phyloP scores from a whole-genome alignment of 2,113 vertebrate genomes.

The Tonatia bakeri region DNA sequence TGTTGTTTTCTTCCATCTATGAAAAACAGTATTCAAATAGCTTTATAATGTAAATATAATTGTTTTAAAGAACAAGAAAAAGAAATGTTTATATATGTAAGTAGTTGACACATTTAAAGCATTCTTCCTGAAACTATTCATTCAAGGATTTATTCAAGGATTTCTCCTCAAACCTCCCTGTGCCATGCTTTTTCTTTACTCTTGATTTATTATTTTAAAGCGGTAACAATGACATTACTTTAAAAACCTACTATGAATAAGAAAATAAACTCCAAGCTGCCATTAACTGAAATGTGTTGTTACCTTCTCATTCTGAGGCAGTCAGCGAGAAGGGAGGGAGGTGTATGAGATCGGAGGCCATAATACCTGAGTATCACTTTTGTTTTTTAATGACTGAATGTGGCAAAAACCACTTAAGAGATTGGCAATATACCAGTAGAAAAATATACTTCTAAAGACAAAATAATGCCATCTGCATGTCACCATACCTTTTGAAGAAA shows the following conservation, averaged over 20 bases:
- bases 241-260: not conserved
- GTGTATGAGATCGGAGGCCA: not conserved
- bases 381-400: not conserved
- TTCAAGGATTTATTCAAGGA: not conserved
- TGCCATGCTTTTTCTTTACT: not conserved
- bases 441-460: not conserved
- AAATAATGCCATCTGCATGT: not conserved
- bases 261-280: not conserved
- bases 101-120: not conserved
- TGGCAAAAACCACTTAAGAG: not conserved
- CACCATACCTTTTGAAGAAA: not conserved
- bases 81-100: not conserved
- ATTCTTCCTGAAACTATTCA: not conserved
- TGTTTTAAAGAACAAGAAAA: not conserved
- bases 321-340: not conserved
- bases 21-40: constrained; percentile 6
- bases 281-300: not conserved
- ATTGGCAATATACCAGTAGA: not conserved
- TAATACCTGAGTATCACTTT: not conserved
- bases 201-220: not conserved
- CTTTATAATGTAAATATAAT: not conserved
- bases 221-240: not conserved
- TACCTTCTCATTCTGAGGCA: not conserved
- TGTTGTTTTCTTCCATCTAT: not conserved
- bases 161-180: not conserved